phyloP scores from a whole-genome alignment of 1,140 invertebrate genomes.

The Metaphire vulgaris region DNA sequence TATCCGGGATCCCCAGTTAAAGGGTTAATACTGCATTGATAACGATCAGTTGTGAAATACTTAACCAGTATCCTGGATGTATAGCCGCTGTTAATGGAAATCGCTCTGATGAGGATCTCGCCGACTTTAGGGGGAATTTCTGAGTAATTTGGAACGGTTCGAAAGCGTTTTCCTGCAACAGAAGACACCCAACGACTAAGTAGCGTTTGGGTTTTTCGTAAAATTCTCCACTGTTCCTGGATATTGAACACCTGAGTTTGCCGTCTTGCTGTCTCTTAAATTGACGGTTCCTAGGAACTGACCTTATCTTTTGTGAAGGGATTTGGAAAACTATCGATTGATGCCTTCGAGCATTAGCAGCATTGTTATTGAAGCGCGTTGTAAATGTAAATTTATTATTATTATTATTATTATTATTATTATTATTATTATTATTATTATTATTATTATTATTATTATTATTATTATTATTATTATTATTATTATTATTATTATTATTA shows the following conservation, averaged over 20 bases:
- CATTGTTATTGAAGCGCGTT: slow-evolving; percentile 59
- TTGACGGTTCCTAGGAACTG: slow-evolving; percentile 55
- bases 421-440: slow-evolving; percentile 52
- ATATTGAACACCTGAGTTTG: background rate
- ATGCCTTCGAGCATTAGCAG: slow-evolving; percentile 87
- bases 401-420: background rate
- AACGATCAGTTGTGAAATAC: no score
- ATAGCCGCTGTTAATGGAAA: no score
- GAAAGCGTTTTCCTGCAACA: no score
- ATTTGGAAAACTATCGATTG: slow-evolving; percentile 94
- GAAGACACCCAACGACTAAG: no score
- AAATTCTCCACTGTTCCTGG: no score
- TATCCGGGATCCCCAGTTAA: no score
- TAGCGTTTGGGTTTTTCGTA: no score
- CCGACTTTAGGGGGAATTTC: no score
- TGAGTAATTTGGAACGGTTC: no score
- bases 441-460: background rate
- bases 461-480: background rate
- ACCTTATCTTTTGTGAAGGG: slow-evolving; percentile 99
- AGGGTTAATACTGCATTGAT: no score
- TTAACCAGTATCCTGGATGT: no score
- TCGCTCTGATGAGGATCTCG: no score
- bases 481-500: background rate
- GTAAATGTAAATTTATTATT: slow-evolving; percentile 1
- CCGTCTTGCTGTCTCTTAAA: background rate